A percentile compares a stretch with the other conserved stretches of the same genome.
phyloP scores from a whole-genome alignment of 2,113 vertebrate species.

The Panurus biarmicus region DNA sequence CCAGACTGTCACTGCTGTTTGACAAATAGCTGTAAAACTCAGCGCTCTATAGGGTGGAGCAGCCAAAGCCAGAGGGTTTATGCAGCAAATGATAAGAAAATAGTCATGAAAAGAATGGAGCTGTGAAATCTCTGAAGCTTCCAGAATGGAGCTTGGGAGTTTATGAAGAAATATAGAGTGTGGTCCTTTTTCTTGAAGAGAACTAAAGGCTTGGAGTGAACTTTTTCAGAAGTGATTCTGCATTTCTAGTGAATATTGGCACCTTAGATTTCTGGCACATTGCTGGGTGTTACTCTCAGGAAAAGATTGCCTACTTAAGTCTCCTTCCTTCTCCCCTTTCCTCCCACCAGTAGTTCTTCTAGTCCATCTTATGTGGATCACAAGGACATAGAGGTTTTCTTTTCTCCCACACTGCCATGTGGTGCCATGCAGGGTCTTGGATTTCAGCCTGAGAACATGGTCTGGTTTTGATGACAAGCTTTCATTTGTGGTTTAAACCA shows the following conservation, averaged over 20 bases:
- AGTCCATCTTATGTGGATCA: background rate
- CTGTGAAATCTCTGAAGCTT: background rate
- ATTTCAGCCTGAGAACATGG: background rate
- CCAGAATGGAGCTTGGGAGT: background rate
- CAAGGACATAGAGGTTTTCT: background rate
- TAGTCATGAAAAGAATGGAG: background rate
- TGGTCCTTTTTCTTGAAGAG: background rate
- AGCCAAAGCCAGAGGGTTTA: background rate
- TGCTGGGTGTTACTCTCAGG: background rate
- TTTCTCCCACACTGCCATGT: background rate
- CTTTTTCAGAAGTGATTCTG: background rate
- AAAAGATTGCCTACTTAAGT: background rate
- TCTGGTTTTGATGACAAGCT: background rate
- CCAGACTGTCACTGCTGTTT: background rate
- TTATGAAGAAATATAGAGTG: rapidly evolving
- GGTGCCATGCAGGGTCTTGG: background rate
- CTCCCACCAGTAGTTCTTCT: background rate
- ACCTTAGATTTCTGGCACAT: background rate
- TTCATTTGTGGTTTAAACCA: background rate
- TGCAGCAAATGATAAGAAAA: background rate
- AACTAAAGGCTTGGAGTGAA: background rate
- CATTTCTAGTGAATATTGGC: background rate
- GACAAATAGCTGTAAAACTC: background rate
- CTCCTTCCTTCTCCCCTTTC: background rate
- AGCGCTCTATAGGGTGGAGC: background rate